A percentile compares a stretch with the other conserved stretches of the same genome.
Evolutionary conservation across 2,113 vertebrate species (phyloP).

Genomic region (Terrapene triunguis): DNA sequence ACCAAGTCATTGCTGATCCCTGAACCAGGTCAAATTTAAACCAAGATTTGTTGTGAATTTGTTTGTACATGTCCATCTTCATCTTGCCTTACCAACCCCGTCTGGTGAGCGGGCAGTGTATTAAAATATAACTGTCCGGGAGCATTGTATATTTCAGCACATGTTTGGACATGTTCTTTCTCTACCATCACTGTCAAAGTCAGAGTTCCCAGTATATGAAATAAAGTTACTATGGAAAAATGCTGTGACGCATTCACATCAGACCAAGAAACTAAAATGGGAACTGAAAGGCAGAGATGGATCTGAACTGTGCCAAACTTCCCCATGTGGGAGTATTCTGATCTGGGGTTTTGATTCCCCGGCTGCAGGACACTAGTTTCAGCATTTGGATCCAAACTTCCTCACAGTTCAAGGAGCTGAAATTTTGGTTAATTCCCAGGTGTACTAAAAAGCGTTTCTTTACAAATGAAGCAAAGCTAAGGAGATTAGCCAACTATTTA

Average conservation of each 20-base stretch:
- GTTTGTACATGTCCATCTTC: too few species aligned
- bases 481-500: neutral
- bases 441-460: neutral
- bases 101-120: too few species aligned
- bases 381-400: neutral
- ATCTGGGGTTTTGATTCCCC: neutral
- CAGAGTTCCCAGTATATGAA: neutral
- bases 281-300: neutral
- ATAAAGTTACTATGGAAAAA: neutral
- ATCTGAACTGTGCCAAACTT: neutral
- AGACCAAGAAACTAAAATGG: neutral
- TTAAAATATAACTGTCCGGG: neutral
- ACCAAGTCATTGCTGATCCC: too few species aligned
- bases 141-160: neutral
- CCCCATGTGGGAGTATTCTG: neutral
- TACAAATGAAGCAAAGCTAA: neutral
- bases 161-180: neutral
- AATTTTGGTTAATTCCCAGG: neutral
- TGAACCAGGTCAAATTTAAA: too few species aligned
- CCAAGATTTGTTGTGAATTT: too few species aligned
- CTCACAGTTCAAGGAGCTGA: neutral
- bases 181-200: neutral
- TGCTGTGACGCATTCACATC: neutral
- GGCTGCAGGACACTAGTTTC: neutral
- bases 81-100: too few species aligned